Evolutionary conservation across 2,113 vertebrate genomes (phyloP), one percentile per base, ranked within the genome.

Genomic region (Odocoileus virginianus): DNA sequence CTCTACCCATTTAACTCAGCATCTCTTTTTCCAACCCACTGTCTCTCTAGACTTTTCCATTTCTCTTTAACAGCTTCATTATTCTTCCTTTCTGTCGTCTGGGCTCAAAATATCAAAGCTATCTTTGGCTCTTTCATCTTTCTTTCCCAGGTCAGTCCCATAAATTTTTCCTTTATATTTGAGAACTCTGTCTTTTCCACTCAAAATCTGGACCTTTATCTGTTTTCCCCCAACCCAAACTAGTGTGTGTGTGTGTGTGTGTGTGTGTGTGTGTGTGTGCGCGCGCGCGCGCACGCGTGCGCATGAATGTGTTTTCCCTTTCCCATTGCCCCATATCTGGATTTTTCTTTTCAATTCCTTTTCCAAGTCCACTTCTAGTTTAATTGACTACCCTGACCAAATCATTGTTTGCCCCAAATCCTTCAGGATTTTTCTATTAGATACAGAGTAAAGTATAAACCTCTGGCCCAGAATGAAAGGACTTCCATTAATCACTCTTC

Each of bases 241-340:
- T 74, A 1, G 16, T 36, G 33, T n/a, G 60, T 67, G 33, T 36
- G 17, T 67, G 61, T 17, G 61, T 64, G 15, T 17, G 60, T 33
- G 60, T 33, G 60, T 7, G 6, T 33, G 61, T 28, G 28, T n/a
- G 61, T n/a, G 61, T 2, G 16, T 3, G 6, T 1, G 60, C 0
- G 28, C 23, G 21, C 21, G 54, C 8, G 21, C 2, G 54, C 2
- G 2, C 7, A 2, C 0, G 2, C 7, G 0, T 43, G 43, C 0
- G 0, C 10, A 11, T 10, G 2, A 11, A 12, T 36, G 2, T 71
- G 11, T 28, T 71, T 36, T 23, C 61, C 82, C 23, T 58, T 67
- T 89, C n/a, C 55, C 30, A 28, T 93, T 91, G 12, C 28, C 33
- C 8, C 60, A 1, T 60, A 4, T 91, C 61, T 87, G 36, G 33